phyloP scores from a whole-genome alignment of 2,888 invertebrate genomes.

The Lymantria monacha region DNA sequence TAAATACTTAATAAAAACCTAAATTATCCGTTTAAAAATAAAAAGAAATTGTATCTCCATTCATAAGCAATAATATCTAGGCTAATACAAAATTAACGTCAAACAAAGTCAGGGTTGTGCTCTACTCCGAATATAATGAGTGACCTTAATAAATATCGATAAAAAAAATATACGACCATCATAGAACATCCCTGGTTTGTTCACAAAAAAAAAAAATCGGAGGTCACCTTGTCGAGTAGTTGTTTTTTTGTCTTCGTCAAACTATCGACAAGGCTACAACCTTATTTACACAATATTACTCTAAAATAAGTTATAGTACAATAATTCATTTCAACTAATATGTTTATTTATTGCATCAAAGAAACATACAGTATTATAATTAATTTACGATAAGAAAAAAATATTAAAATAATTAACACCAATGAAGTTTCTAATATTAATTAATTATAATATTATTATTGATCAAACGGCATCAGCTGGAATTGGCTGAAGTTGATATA shows the following conservation, averaged over 20 bases:
- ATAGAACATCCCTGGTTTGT: slow-evolving; percentile 33
- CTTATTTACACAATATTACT: slow-evolving; percentile 31
- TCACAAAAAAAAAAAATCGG: slow-evolving; percentile 25
- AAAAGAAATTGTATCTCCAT: neutral
- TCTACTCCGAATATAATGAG: slow-evolving; percentile 28
- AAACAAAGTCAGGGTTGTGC: slow-evolving; percentile 29
- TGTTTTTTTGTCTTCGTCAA: slow-evolving; percentile 29
- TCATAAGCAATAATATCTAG: slow-evolving; percentile 4
- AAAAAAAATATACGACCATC: slow-evolving; percentile 36
- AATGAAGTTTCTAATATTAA: no score
- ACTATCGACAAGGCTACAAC: slow-evolving; percentile 31
- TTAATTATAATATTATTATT: no score
- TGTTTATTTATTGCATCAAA: no score
- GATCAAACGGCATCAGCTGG: no score
- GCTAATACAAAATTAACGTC: slow-evolving; percentile 4
- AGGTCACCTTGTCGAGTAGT: slow-evolving; percentile 33
- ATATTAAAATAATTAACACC: no score
- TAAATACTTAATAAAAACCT: no score
- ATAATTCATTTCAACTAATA: neutral
- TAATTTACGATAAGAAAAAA: no score
- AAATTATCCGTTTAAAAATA: neutral
- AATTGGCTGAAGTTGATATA: no score
- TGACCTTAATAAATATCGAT: slow-evolving; percentile 32
- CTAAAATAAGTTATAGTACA: slow-evolving; percentile 18
- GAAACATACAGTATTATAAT: no score